phyloP scores from a whole-genome alignment of 2,888 invertebrate species.

The Drosophila gaucha region DNA sequence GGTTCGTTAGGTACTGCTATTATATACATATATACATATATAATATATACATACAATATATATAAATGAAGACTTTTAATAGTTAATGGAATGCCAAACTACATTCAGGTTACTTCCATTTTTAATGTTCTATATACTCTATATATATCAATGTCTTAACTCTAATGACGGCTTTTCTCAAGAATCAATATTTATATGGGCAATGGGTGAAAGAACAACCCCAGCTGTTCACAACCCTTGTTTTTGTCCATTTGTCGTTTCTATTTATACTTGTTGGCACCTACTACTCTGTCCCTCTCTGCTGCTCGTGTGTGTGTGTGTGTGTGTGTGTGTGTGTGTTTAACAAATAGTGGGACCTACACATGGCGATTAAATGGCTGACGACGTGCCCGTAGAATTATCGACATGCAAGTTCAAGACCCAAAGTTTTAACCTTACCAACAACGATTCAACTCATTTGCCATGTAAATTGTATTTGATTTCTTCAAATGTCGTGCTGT shows the following conservation, averaged over 20 bases:
- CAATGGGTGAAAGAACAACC: not conserved
- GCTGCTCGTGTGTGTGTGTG: constrained; percentile 1
- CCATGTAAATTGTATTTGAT: constrained; percentile 70
- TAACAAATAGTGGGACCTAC: not conserved
- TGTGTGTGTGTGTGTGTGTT: not conserved
- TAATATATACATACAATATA: no score
- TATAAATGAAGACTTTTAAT: no score
- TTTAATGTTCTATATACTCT: no score
- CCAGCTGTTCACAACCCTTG: constrained; percentile 36
- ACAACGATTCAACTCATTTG: constrained; percentile 56
- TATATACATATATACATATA: no score
- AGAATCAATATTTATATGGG: constrained; percentile 12
- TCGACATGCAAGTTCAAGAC: constrained; percentile 75
- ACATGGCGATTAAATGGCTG: constrained; percentile 13
- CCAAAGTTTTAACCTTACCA: constrained; percentile 19
- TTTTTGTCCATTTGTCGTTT: constrained; percentile 25
- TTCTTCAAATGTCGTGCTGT: constrained; percentile 16
- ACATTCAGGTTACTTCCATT: no score
- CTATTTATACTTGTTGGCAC: constrained; percentile 32
- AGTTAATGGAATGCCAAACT: no score
- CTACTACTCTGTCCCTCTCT: not conserved
- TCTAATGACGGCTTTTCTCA: not conserved
- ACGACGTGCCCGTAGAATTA: constrained; percentile 49
- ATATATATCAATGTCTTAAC: not conserved
- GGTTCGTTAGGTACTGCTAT: no score